Conservation (phyloP, 30 jellyfish, hydroid and myxozoan species). For the Hydractinia symbiolongicarpus region DNA sequence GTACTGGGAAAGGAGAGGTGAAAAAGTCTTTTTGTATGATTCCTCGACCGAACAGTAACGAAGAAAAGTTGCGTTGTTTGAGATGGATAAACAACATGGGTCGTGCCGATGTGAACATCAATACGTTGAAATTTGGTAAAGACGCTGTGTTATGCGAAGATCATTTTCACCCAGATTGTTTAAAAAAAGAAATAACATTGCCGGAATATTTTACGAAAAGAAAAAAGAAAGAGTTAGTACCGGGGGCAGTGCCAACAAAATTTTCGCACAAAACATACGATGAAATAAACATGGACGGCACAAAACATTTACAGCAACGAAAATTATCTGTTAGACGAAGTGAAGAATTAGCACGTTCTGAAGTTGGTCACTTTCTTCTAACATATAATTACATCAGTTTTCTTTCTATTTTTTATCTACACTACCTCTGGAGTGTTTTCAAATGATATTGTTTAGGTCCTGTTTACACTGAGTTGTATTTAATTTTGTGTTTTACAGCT, state of each 20-base stretch:
- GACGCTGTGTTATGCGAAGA: neutral
- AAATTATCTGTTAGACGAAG: neutral
- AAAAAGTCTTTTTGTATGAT: neutral
- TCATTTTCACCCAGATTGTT: conserved; percentile 8
- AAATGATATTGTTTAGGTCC: neutral
- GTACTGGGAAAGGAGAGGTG: too few species aligned
- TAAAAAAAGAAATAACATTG: conserved; percentile 4
- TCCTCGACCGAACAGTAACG: neutral
- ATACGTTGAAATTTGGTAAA: neutral
- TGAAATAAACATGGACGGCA: conserved; percentile 6
- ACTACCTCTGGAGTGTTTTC: neutral
- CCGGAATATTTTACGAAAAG: neutral
- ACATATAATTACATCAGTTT: neutral
- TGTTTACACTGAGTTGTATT: neutral
- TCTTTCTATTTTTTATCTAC: neutral
- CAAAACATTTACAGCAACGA: too few species aligned
- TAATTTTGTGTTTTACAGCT: neutral
- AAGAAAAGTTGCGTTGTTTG: neutral
- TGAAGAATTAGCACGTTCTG: conserved; percentile 2
- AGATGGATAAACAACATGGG: conserved; percentile 5
- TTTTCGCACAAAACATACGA: neutral
- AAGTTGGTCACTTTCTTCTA: neutral
- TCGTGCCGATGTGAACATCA: neutral
- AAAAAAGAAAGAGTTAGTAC: neutral
- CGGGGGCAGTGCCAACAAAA: conserved; percentile 16